A percentile compares a stretch with the other conserved stretches of the same genome.
These are phyloP conservation scores for Xenentodon cancila DNA, from an alignment of 2,797 vertebrate species.

Conservation along the genomic window DNA sequence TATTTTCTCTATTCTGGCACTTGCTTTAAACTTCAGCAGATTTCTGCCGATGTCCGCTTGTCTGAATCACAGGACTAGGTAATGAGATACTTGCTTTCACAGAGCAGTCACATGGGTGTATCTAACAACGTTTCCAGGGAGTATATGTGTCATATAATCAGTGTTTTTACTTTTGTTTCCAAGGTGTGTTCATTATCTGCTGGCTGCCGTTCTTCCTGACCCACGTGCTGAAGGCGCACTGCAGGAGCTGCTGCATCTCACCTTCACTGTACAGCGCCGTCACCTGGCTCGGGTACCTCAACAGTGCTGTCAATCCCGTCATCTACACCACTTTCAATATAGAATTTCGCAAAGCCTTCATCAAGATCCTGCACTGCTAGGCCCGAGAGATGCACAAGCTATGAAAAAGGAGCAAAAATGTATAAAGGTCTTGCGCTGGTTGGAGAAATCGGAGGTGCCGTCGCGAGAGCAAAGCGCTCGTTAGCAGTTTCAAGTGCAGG, in stretches of 20 bases:
- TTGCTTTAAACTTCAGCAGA: too few species aligned
- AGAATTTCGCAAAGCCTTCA: slow-evolving; percentile 84
- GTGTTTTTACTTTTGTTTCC: background rate
- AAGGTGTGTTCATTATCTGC: slow-evolving; percentile 86
- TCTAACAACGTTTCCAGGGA: too few species aligned
- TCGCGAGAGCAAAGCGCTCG: background rate
- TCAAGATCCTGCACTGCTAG: slow-evolving; percentile 84
- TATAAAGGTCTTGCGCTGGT: background rate
- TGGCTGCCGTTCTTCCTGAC: slow-evolving; percentile 86
- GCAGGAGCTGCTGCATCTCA: slow-evolving; percentile 82
- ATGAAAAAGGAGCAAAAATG: background rate
- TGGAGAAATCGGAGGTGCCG: background rate
- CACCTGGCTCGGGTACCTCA: slow-evolving; percentile 84
- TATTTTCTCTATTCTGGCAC: too few species aligned
- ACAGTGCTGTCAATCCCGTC: slow-evolving; percentile 84
- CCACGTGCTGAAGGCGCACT: slow-evolving; percentile 83
- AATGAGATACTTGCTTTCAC: too few species aligned
- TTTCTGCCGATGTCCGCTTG: too few species aligned
- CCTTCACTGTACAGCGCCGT: slow-evolving; percentile 79
- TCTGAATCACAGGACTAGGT: too few species aligned
- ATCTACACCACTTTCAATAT: slow-evolving; percentile 86
- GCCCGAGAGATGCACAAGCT: background rate
- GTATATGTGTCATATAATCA: background rate
- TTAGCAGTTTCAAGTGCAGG: background rate
- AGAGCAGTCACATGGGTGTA: too few species aligned